A percentile compares a stretch with the other conserved stretches of the same genome.
Conservation (phyloP, 2,797 vertebrate genomes). For the Chaenodraco wilsoni region DNA sequence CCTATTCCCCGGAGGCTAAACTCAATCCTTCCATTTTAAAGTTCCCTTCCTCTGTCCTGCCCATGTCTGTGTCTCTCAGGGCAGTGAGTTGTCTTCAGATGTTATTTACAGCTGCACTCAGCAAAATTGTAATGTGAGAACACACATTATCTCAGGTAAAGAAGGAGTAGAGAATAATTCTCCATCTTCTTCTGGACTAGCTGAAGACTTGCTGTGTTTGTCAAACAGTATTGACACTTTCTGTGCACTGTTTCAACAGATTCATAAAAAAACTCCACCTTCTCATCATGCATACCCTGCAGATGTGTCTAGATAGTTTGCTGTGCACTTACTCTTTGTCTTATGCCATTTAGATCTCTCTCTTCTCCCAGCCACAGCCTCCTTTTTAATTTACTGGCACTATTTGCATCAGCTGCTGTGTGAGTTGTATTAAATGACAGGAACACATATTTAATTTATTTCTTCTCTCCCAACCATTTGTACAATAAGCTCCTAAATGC, state of each 20-base stretch:
- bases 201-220: background rate
- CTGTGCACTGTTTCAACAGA: background rate
- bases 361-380: background rate
- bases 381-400: background rate
- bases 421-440: background rate
- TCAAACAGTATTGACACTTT: background rate
- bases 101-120: slow-evolving; percentile 7
- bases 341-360: slow-evolving; percentile 2
- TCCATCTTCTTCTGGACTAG: background rate
- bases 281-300: background rate
- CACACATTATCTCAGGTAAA: background rate
- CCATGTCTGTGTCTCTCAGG: background rate
- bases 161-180: background rate
- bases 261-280: background rate
- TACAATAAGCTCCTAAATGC: background rate
- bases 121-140: slow-evolving; percentile 6
- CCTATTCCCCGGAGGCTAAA: slow-evolving; percentile 19
- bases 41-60: background rate
- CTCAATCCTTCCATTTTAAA: slow-evolving; percentile 9
- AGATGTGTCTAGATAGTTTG: background rate
- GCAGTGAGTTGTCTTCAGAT: background rate
- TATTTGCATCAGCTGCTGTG: background rate
- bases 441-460: background rate
- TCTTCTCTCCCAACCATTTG: background rate
- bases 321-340: background rate